Evolutionary conservation across 1,140 invertebrate species (phyloP).

Genomic region (Drosophila ohnishii): DNA sequence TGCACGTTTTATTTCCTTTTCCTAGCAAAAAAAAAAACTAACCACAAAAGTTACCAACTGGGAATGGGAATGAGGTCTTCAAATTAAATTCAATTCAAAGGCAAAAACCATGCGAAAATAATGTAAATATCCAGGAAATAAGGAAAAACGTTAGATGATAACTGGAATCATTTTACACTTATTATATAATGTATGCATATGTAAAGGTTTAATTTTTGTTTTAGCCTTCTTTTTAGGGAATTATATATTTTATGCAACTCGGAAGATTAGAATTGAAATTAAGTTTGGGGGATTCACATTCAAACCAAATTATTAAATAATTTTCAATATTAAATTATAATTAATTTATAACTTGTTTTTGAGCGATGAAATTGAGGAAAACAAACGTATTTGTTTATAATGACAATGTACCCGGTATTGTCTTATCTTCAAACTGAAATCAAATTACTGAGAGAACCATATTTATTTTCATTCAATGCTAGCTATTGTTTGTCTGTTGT

Average conservation of each 20-base stretch:
- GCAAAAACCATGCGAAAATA: conserved; percentile 44
- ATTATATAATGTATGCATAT: conserved; percentile 16
- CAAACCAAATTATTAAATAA: neutral
- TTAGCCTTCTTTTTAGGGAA: neutral
- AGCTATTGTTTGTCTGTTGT: conserved; percentile 12
- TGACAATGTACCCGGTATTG: neutral
- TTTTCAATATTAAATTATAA: neutral
- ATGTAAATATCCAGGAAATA: conserved; percentile 42
- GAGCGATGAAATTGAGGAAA: too few species aligned
- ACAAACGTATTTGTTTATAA: neutral
- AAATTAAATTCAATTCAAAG: conserved; percentile 58
- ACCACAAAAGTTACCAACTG: conserved; percentile 41
- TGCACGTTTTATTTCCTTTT: conserved; percentile 78
- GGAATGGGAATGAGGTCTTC: conserved; percentile 46
- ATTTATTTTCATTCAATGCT: conserved; percentile 4
- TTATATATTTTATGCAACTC: neutral
- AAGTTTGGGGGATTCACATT: conserved; percentile 2
- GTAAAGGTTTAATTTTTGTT: neutral
- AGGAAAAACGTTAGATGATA: conserved; percentile 16
- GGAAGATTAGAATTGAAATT: neutral
- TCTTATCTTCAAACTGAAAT: neutral
- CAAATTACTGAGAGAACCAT: conserved; percentile 2
- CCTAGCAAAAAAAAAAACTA: conserved; percentile 46
- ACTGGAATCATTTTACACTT: conserved; percentile 20
- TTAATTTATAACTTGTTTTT: neutral